Conservation (phyloP, 2,797 vertebrate species). For the Eulemur rubriventer region DNA sequence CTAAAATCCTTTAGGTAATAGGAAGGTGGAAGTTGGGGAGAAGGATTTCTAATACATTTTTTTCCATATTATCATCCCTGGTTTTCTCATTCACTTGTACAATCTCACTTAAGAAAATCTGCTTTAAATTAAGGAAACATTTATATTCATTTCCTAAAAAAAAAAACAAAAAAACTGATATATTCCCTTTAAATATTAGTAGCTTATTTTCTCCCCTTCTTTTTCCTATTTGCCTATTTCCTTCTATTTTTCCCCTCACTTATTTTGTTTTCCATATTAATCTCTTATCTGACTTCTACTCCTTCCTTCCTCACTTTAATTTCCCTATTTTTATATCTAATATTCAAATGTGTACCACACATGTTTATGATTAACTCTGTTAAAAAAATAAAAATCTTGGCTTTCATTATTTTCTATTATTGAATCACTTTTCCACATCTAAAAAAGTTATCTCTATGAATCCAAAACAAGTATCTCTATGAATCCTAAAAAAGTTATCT, state of each 20-base stretch:
- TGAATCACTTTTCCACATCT: background rate
- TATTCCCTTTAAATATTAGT: background rate
- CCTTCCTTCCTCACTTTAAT: background rate
- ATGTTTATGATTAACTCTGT: background rate
- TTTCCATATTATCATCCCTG: background rate
- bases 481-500: background rate
- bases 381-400: background rate
- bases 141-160: constrained; percentile 2
- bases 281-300: constrained; percentile 19
- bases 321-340: constrained; percentile 21
- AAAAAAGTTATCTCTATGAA: background rate
- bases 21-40: background rate
- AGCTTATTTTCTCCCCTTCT: background rate
- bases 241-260: background rate
- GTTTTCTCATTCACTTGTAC: background rate
- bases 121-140: constrained; percentile 13
- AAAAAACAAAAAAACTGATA: background rate
- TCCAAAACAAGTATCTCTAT: too few species aligned
- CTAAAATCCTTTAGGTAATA: background rate
- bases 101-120: constrained; percentile 5
- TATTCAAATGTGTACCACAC: background rate
- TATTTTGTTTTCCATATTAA: background rate
- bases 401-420: background rate
- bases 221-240: background rate
- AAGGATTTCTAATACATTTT: background rate